These are phyloP conservation scores for Aphidius colemani DNA, from an alignment of 2,888 invertebrate species.

Conservation along the genomic window DNA sequence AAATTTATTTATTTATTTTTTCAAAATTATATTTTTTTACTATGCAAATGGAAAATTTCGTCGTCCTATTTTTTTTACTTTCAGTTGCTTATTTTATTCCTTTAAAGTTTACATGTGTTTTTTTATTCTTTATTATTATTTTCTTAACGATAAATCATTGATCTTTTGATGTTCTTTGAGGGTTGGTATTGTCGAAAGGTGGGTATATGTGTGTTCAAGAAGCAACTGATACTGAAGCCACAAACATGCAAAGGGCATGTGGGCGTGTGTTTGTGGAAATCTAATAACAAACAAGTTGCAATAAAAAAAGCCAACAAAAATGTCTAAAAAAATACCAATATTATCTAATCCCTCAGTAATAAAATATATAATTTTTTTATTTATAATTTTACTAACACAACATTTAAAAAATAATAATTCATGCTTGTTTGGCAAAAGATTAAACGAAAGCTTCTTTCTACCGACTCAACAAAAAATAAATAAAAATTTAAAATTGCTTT, in stretches of 20 bases:
- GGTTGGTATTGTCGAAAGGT: constrained; percentile 4
- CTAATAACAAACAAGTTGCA: background rate
- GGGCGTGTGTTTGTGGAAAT: background rate
- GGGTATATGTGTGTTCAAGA: constrained; percentile 12
- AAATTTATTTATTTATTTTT: constrained; percentile 32
- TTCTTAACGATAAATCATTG: constrained; percentile 41
- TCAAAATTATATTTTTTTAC: constrained; percentile 21
- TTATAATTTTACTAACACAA: background rate
- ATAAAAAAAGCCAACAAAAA: constrained; percentile 10
- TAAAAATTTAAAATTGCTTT: constrained; percentile 20
- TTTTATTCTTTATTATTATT: constrained; percentile 1
- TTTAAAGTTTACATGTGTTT: constrained; percentile 1
- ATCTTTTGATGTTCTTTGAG: constrained; percentile 35
- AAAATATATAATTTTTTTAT: constrained; percentile 2
- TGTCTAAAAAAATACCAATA: constrained; percentile 9
- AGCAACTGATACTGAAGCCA: background rate
- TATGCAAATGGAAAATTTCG: constrained; percentile 11
- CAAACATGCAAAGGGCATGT: constrained; percentile 7
- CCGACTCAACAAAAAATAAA: background rate
- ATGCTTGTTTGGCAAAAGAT: constrained; percentile 24
- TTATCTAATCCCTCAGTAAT: constrained; percentile 5
- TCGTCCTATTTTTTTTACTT: constrained; percentile 19
- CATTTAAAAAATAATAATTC: constrained; percentile 21
- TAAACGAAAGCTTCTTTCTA: constrained; percentile 17
- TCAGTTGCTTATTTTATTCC: background rate